Conservation (phyloP, 2,113 vertebrate genomes). For the Numida meleagris region DNA sequence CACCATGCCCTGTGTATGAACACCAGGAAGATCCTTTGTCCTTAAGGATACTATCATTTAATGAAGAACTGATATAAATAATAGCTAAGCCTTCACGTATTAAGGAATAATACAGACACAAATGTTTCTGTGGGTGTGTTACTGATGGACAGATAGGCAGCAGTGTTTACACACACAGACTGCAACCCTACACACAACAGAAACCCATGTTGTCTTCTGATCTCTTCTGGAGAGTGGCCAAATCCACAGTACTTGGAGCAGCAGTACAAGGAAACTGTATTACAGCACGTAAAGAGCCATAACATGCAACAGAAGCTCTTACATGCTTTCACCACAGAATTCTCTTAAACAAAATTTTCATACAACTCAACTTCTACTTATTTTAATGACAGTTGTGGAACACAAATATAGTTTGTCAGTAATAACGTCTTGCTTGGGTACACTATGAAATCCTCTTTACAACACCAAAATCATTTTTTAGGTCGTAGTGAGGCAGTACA, state of each 20-base stretch:
- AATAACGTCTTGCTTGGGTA: not conserved
- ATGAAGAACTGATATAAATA: not conserved
- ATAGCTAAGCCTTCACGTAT: not conserved
- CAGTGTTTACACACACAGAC: not conserved
- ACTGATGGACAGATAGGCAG: not conserved
- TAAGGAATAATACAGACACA: not conserved
- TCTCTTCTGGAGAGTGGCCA: not conserved
- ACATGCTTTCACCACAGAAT: not conserved
- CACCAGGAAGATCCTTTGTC: not conserved
- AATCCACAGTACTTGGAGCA: not conserved
- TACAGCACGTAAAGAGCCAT: not conserved
- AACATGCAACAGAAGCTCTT: not conserved
- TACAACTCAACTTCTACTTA: not conserved
- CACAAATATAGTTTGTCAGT: not conserved
- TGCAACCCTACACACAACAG: not conserved
- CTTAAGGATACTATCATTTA: not conserved
- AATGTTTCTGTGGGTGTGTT: not conserved
- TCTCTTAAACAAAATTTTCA: not conserved
- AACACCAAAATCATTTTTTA: not conserved
- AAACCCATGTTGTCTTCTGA: not conserved
- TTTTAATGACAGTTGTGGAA: not conserved
- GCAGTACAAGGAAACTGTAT: not conserved
- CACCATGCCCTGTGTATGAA: not conserved
- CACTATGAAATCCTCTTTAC: not conserved
- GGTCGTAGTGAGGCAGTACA: not conserved